Base-by-base conservation (phyloP, 2,888 invertebrate species). In the Limulus polyphemus region DNA sequence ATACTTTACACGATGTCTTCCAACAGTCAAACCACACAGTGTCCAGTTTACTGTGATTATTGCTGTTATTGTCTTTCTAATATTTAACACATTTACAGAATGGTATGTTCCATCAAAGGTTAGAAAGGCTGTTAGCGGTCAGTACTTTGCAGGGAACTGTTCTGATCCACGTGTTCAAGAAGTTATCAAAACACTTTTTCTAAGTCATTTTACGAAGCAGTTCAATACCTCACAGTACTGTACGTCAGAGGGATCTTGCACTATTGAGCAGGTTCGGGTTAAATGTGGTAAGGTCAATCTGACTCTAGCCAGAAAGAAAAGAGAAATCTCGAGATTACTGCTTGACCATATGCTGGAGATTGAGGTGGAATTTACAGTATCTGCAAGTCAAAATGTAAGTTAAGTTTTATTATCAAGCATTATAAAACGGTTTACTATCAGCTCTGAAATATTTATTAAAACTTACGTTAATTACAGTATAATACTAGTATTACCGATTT, bases 91-190 rank as follows among this genome's bases (percentile, higher is more conserved):
- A 12, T 12, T 32, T 32, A 1, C 14, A 64, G 64, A 11, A 4
- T 54, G 46, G 14, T 47, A 47, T 2, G 10, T 62, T 11, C 65
- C 65, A 1, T 13, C 9, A 4, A 56, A 49, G 13, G 49, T 65
- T 4, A 17, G 47, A 11, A 49, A 56, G 13, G 59, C 46, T 54
- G 47, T 61, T 16, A 32, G 49, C 17, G 62, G 59, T 0, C 59
- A 59, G 47, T 62, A 65, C 55, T 65, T 59, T 55, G n/a, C 14
- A 1, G 65, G 65, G 7, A 54, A 62, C 49, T 65, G 65, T 49
- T 58, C 56, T 16, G 57, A 62, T 10, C 59, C 56, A 2, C 5
- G 17, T 5, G 62, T 62, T 7, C 62, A 62, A 56, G 32, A 14
- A 1, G 10, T 47, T 47, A 60, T 65, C 49, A 58, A 62, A 11